Percentiles rank a stretch among this genome's conserved stretches.
Conservation (phyloP, 2,888 invertebrate genomes). For the Gastrophysa polygoni region DNA sequence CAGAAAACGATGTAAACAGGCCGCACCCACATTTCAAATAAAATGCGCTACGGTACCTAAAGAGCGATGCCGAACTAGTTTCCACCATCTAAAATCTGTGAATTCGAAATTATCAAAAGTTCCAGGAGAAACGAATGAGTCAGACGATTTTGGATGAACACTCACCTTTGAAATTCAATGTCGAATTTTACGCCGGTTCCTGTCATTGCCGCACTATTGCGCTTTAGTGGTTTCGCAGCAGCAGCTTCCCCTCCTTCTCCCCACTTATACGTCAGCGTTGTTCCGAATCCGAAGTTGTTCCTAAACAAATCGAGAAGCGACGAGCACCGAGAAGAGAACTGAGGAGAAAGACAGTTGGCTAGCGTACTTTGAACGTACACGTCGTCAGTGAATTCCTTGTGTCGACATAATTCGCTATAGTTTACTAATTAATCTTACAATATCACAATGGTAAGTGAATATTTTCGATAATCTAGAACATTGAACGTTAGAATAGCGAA, state of each 20-base stretch:
- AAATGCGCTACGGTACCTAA: constrained; percentile 67
- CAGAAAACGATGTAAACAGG: constrained; percentile 72
- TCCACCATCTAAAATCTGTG: not conserved
- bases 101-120: not conserved
- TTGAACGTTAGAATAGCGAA: constrained; percentile 20
- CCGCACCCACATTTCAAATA: constrained; percentile 71
- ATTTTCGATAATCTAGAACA: constrained; percentile 45
- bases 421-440: constrained; percentile 53
- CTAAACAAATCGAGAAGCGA: constrained; percentile 54
- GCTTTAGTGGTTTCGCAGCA: constrained; percentile 55
- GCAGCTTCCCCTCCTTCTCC: constrained; percentile 45
- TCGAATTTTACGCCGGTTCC: constrained; percentile 58
- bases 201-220: constrained; percentile 59
- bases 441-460: constrained; percentile 57
- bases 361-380: constrained; percentile 52
- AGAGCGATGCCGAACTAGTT: not conserved
- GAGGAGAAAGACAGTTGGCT: constrained; percentile 53
- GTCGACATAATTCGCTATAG: constrained; percentile 50
- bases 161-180: constrained; percentile 44
- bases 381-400: constrained; percentile 43
- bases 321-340: not conserved
- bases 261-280: constrained; percentile 18
- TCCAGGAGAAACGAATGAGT: not conserved
- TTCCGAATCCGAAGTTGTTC: constrained; percentile 36
- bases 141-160: not conserved